Base-by-base conservation (phyloP, 2,113 vertebrate genomes). In the Pelvicachromis taeniatus region DNA sequence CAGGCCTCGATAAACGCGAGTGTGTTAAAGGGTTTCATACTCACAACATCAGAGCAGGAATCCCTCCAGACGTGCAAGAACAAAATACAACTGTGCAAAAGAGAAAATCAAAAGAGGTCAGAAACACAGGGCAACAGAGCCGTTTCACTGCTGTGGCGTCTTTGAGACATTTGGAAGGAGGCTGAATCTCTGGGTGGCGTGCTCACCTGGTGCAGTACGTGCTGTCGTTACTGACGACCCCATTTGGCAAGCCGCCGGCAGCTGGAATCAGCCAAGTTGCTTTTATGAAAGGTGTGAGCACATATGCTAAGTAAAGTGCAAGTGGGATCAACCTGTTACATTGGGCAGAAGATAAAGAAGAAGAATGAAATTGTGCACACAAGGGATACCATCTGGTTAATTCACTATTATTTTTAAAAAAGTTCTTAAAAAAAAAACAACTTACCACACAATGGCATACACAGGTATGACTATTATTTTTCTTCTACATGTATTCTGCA, bases 41-140 rank as follows among this genome's bases (percentile, higher is more conserved):
- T 94, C 84, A 96, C 96, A 16, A 96, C 96, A 16, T 78, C 58
- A 4, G 91, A 40, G 63, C 95, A 94, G 79, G 82, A 31, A 52
- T 95, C 90, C 5, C 14, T 82, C 87, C 84, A 86, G 38, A 92
- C 42, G 31, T 96, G 93, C 77, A 95, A 52, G 65, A 96, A 95
- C 83, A 96, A 90, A 86, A 96, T 90, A 78, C 96, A 96, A 59
- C 96, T 96, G 86, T 4, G 56, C 80, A 40, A 59, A 40, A 82
- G 33, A 81, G 61, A 61, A 84, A 85, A 84, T 78, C 6, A 68
- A n/a, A 82, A 83, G 38, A 33, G 9, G 65, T 87, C 3, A 58
- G 38, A 54, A 45, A 19, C 5, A 14, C 16, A 13, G 0, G 12
- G 3, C 38, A 63, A 65, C 13, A 52, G 19, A 56, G 2, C 1